Evolutionary conservation across 2,888 invertebrate genomes (phyloP), one percentile per base, ranked within the genome.

Genomic region (Lapara coniferarum): DNA sequence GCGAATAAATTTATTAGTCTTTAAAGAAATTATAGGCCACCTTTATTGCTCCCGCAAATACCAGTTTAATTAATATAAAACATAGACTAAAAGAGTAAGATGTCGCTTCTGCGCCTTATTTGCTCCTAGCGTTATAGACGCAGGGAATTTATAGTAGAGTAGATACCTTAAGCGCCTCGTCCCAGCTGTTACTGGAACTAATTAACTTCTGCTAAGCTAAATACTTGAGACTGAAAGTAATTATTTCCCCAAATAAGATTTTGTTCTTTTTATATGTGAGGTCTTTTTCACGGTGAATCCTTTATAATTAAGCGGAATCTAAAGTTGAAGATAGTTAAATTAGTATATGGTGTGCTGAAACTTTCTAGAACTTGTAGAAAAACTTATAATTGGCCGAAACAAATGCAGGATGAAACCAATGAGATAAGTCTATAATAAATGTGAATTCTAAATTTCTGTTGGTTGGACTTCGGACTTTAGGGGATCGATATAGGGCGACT

Each of bases 161-260:
- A 58, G 70, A 70, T 70, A 67, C 67, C 58, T 51, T 58, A 57
- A 66, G 67, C 55, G 63, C 58, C 37, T 46, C 72, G 70, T 73
- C 73, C 71, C 89, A 88, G 85, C 86, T 86, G 88, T 77, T 81
- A 74, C 81, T 75, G 71, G 71, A 78, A 82, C 86, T 89, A 89
- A 91, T 89, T 90, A 90, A 88, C 86, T 89, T 88, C 78, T 83
- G 80, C 82, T 82, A 81, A 88, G 84, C 83, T 84, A 81, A 84
- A 85, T 81, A 83, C 84, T 85, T 77, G 75, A 81, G 81, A 81
- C 79, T 74, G 73, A 78, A 72, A 74, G 77, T 80, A 84, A 84
- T 83, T 83, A 82, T 81, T 81, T 80, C 74, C 75, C 71, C 71
- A 75, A 76, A 79, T 80, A 79, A 77, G 63, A 63, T 63, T 13